Conservation (phyloP, 2,888 invertebrate species). For the Pasiphila rectangulata region DNA sequence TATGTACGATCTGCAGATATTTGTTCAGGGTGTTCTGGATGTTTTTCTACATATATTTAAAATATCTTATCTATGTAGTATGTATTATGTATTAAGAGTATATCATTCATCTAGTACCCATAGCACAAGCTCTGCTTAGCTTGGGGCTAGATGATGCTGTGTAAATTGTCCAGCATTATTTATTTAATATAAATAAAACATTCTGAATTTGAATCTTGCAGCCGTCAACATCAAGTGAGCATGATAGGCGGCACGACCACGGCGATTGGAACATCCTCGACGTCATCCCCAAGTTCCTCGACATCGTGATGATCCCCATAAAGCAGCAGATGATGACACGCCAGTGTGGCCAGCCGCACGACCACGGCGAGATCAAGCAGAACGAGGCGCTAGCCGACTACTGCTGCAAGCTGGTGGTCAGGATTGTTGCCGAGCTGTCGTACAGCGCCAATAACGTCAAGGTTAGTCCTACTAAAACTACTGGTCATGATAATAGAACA, state of each 20-base stretch:
- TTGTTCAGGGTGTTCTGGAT: too few species aligned
- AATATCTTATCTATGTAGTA: too few species aligned
- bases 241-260: conserved; percentile 44
- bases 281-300: conserved; percentile 89
- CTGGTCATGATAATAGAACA: too few species aligned
- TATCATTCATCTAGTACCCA: too few species aligned
- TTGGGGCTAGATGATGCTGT: too few species aligned
- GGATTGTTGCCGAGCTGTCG: conserved; percentile 92
- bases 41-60: too few species aligned
- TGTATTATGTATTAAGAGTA: too few species aligned
- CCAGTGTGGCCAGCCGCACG: conserved; percentile 68
- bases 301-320: conserved; percentile 90
- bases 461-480: too few species aligned
- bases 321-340: conserved; percentile 76
- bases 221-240: conserved; percentile 44
- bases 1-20: too few species aligned
- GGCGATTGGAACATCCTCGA: conserved; percentile 87
- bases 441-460: conserved; percentile 54
- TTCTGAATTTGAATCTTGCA: too few species aligned
- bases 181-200: background rate
- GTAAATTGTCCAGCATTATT: too few species aligned
- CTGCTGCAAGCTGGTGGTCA: conserved; percentile 89
- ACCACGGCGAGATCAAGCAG: conserved; percentile 76
- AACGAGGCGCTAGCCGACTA: conserved; percentile 82
- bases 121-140: too few species aligned